These are phyloP conservation scores for Byasa hedistus DNA, from an alignment of 2,888 invertebrate genomes.

Conservation along the genomic window DNA sequence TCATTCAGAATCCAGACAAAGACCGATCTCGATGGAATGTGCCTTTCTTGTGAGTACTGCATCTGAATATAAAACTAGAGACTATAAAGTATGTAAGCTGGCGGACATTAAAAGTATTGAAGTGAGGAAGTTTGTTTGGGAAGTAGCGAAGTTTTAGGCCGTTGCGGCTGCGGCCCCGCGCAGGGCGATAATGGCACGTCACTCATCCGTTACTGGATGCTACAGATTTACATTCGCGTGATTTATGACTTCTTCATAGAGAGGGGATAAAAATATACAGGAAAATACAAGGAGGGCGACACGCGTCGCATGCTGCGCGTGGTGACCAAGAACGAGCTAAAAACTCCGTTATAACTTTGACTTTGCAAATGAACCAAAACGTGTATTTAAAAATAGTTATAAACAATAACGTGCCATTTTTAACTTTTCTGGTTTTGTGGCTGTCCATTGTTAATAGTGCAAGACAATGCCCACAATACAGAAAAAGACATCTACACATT, in stretches of 20 bases:
- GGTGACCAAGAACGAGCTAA: constrained; percentile 10
- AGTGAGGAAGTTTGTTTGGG: constrained; percentile 42
- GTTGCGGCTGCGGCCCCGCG: constrained; percentile 45
- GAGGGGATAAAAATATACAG: constrained; percentile 69
- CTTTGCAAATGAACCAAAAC: background rate
- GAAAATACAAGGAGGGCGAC: constrained; percentile 55
- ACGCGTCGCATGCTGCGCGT: constrained; percentile 33
- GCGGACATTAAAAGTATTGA: constrained; percentile 38
- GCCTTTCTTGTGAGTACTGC: background rate
- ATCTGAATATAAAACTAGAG: constrained; percentile 16
- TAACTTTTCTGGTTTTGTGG: no score
- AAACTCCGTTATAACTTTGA: background rate
- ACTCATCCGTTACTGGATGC: constrained; percentile 75
- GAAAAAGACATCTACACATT: no score
- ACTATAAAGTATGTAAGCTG: constrained; percentile 27
- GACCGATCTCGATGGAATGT: background rate
- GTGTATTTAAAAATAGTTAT: no score
- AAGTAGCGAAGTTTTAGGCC: constrained; percentile 64
- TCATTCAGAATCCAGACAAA: background rate
- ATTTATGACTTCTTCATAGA: constrained; percentile 79
- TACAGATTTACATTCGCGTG: constrained; percentile 78
- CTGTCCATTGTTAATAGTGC: no score
- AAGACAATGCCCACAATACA: no score
- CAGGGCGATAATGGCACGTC: constrained; percentile 75
- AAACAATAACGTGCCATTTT: no score